These are phyloP conservation scores for Allacma fusca DNA, from an alignment of 2,888 invertebrate species.

Conservation along the genomic window DNA sequence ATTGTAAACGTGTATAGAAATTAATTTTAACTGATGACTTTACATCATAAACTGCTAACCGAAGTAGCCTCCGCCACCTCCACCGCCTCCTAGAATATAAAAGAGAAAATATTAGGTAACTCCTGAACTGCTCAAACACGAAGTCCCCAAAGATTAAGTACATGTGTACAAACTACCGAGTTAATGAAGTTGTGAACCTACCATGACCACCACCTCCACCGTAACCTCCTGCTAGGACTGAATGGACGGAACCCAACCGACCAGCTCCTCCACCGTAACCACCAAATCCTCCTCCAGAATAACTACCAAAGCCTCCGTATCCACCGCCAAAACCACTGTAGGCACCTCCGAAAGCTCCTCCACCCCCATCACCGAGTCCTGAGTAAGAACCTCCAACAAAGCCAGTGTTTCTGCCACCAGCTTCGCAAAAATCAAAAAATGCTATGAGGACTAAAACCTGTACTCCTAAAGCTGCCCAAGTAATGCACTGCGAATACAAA, in stretches of 20 bases:
- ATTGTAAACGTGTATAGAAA: no score
- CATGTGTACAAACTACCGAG: no score
- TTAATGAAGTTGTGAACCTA: not conserved
- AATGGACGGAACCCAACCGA: constrained; percentile 27
- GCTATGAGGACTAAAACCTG: not conserved
- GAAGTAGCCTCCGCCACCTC: constrained; percentile 33
- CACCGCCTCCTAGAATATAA: constrained; percentile 26
- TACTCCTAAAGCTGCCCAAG: not conserved
- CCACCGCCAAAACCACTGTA: constrained; percentile 42
- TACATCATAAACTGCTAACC: constrained; percentile 3
- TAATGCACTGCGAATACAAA: no score
- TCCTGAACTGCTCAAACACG: no score
- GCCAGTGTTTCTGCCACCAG: constrained; percentile 43
- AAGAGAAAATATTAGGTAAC: no score
- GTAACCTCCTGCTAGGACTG: constrained; percentile 26
- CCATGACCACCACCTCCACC: constrained; percentile 32
- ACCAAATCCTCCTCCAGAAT: constrained; percentile 37
- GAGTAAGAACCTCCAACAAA: constrained; percentile 45
- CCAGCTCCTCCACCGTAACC: constrained; percentile 32
- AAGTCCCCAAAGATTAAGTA: no score
- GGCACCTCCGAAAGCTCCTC: constrained; percentile 35
- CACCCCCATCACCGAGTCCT: constrained; percentile 34
- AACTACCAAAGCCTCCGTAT: constrained; percentile 38
- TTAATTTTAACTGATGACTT: no score
- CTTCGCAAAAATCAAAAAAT: constrained; percentile 1